Conservation (phyloP, 1,140 invertebrate genomes). For the Cyclina sinensis region DNA sequence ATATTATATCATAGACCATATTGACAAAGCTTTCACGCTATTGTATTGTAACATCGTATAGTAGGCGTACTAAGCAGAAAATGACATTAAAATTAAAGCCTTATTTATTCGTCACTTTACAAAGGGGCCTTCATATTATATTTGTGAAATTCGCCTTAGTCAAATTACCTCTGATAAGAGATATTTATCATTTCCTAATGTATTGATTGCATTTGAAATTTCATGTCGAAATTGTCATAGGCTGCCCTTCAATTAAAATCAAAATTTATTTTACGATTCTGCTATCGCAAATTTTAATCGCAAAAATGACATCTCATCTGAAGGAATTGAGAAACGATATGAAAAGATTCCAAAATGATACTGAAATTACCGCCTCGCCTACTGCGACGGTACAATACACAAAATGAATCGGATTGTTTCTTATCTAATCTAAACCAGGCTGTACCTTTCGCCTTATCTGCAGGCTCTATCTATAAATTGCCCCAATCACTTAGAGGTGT, state of each 20-base stretch:
- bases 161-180: conserved; percentile 65
- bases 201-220: conserved; percentile 39
- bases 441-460: conserved; percentile 45
- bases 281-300: conserved; percentile 33
- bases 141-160: conserved; percentile 65
- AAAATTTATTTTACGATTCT: conserved; percentile 55
- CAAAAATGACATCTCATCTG: conserved; percentile 22
- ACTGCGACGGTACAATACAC: background rate
- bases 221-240: conserved; percentile 54
- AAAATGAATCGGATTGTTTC: conserved; percentile 27
- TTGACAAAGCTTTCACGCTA: conserved; percentile 15
- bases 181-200: conserved; percentile 45
- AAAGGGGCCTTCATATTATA: conserved; percentile 57
- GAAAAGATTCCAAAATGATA: conserved; percentile 52
- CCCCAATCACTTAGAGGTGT: conserved; percentile 60
- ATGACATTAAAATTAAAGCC: conserved; percentile 41
- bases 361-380: conserved; percentile 22
- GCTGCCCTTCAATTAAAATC: conserved; percentile 59
- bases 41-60: background rate
- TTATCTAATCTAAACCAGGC: conserved; percentile 63
- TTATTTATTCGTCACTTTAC: conserved; percentile 53
- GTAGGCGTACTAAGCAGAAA: conserved; percentile 3
- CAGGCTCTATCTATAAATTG: conserved; percentile 45
- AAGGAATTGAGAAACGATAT: conserved; percentile 43
- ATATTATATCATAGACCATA: background rate